phyloP scores from a whole-genome alignment of 2,113 vertebrate genomes.

The Ptyas mucosa region DNA sequence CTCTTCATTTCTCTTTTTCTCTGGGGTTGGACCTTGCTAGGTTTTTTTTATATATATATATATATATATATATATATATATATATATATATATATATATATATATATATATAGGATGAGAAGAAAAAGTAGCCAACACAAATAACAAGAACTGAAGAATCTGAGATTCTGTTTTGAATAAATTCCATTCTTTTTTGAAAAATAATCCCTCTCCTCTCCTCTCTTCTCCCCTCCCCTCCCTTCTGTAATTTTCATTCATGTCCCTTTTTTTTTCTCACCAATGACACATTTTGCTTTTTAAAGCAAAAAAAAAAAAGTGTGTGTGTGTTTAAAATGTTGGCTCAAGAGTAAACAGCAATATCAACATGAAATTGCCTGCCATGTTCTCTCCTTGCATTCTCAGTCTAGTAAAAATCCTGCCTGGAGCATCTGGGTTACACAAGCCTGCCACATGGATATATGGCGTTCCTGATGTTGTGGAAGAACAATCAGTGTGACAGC shows the following conservation, averaged over 20 bases:
- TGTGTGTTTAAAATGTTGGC: not conserved
- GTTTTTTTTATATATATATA: too few species aligned
- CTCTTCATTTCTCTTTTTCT: slow-evolving; percentile 17
- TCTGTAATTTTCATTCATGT: not conserved
- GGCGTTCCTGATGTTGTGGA: not conserved
- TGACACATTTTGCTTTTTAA: not conserved
- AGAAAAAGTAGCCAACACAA: not conserved
- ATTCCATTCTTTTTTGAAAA: not conserved
- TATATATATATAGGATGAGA: too few species aligned
- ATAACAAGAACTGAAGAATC: not conserved
- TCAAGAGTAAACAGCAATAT: not conserved
- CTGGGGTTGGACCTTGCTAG: not conserved
- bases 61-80: too few species aligned
- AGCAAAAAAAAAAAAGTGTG: not conserved
- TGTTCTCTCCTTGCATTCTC: not conserved
- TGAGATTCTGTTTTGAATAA: not conserved
- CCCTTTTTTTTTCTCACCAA: not conserved
- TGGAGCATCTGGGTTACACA: not conserved
- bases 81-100: too few species aligned
- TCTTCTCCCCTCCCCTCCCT: too few species aligned
- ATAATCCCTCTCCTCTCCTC: not conserved
- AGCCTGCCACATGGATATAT: not conserved
- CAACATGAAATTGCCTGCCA: not conserved
- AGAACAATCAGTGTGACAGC: not conserved
- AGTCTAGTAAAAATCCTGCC: not conserved